These are phyloP conservation scores for Nyctibius grandis DNA, from an alignment of 2,797 vertebrate species.

Conservation along the genomic window DNA sequence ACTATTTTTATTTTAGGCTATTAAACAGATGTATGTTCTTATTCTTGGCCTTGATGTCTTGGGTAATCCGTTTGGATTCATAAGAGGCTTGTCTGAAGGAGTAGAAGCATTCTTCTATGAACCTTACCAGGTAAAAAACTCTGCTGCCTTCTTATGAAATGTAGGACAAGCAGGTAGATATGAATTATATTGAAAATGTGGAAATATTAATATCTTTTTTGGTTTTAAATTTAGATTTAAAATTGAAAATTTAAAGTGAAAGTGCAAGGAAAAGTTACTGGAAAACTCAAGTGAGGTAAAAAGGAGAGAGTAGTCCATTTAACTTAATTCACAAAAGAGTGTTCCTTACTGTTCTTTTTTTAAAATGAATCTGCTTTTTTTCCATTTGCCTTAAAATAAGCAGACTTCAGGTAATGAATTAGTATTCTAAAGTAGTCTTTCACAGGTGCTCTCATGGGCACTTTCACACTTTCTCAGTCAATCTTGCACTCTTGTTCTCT, in stretches of 20 bases:
- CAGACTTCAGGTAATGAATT: neutral
- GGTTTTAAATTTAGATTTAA: neutral
- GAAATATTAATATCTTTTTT: neutral
- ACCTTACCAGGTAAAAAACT: constrained; percentile 88
- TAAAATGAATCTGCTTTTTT: neutral
- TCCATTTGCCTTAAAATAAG: neutral
- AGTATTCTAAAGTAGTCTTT: neutral
- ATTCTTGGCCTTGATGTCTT: constrained; percentile 96
- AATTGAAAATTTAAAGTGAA: neutral
- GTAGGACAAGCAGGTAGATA: neutral
- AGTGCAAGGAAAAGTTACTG: neutral
- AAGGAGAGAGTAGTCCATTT: neutral
- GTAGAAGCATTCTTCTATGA: constrained; percentile 99
- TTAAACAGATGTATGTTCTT: constrained; percentile 97
- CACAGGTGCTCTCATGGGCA: neutral
- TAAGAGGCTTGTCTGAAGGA: constrained; percentile 94
- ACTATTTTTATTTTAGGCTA: constrained; percentile 80
- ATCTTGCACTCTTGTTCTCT: neutral
- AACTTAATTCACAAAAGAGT: neutral
- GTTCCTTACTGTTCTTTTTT: neutral
- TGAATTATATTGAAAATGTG: neutral
- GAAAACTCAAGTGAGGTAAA: neutral
- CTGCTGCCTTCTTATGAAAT: neutral
- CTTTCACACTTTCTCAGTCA: neutral
- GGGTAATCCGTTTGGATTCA: constrained; percentile 96